These are phyloP conservation scores for Hyphantria cunea DNA, from an alignment of 1,140 invertebrate species.

Conservation along the genomic window DNA sequence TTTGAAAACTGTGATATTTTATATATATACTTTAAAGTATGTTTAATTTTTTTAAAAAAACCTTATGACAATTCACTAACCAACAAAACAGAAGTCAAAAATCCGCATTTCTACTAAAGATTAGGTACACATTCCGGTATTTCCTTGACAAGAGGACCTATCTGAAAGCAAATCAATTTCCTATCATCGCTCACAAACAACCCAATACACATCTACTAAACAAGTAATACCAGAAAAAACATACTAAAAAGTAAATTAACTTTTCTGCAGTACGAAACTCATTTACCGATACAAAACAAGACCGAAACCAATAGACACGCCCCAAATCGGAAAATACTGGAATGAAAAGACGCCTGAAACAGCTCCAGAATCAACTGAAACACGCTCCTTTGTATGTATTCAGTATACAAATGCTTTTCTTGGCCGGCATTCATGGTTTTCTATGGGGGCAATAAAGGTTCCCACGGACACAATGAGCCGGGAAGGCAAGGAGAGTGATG, in stretches of 20 bases:
- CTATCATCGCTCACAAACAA: too few species aligned
- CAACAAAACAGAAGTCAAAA: too few species aligned
- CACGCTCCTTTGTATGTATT: constrained; percentile 71
- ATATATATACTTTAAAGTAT: too few species aligned
- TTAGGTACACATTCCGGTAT: too few species aligned
- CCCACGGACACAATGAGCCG: constrained; percentile 75
- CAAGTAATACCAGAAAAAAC: too few species aligned
- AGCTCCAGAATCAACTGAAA: constrained; percentile 73
- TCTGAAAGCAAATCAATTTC: too few species aligned
- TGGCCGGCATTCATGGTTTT: constrained; percentile 75
- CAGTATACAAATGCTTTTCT: constrained; percentile 78
- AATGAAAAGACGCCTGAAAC: constrained; percentile 70
- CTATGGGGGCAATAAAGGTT: constrained; percentile 80
- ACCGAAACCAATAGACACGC: constrained; percentile 54
- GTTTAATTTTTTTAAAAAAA: too few species aligned
- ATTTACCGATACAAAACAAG: constrained; percentile 79
- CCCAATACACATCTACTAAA: too few species aligned
- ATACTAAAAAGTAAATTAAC: constrained; percentile 80
- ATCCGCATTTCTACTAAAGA: too few species aligned
- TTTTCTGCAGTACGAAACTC: constrained; percentile 76
- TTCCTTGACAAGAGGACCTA: too few species aligned
- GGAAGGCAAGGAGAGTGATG: constrained; percentile 74
- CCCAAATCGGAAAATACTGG: constrained; percentile 67
- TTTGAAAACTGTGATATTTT: too few species aligned
- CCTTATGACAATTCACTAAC: too few species aligned